These are phyloP conservation scores for Archaeoteleia sp. DNA, from an alignment of 2,888 invertebrate species.

Conservation along the genomic window DNA sequence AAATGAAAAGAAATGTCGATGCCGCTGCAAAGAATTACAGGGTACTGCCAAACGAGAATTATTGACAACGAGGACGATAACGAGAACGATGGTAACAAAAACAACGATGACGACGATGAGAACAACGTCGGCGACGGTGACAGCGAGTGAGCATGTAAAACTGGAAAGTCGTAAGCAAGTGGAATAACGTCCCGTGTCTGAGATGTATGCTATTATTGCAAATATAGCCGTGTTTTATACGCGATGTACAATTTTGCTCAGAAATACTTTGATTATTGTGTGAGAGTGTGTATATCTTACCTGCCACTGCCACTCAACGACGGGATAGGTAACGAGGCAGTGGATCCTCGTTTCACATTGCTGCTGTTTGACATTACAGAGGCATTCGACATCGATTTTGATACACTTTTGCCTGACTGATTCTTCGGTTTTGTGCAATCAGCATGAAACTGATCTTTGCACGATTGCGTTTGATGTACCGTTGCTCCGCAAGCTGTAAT, in stretches of 20 bases:
- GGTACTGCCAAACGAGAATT: not conserved
- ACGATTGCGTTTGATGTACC: slow-evolving; percentile 87
- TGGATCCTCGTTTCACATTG: slow-evolving; percentile 69
- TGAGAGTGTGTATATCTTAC: slow-evolving; percentile 59
- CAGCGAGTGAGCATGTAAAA: slow-evolving; percentile 6
- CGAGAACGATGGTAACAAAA: slow-evolving; percentile 1
- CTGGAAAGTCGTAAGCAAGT: slow-evolving; percentile 5
- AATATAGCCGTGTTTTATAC: not conserved
- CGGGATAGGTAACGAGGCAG: slow-evolving; percentile 69
- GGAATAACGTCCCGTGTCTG: slow-evolving; percentile 3
- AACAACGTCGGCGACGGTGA: slow-evolving; percentile 2
- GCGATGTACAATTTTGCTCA: slow-evolving; percentile 19
- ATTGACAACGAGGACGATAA: not conserved
- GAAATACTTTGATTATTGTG: slow-evolving; percentile 61
- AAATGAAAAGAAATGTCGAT: too few species aligned
- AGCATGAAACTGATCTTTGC: slow-evolving; percentile 88
- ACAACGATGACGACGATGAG: slow-evolving; percentile 6
- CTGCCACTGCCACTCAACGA: slow-evolving; percentile 67
- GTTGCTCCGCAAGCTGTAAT: slow-evolving; percentile 87
- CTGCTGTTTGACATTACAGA: slow-evolving; percentile 64
- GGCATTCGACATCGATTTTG: slow-evolving; percentile 71
- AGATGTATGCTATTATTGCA: slow-evolving; percentile 6
- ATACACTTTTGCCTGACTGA: slow-evolving; percentile 66
- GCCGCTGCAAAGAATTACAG: too few species aligned
- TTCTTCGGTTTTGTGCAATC: slow-evolving; percentile 85